phyloP scores from a whole-genome alignment of 2,113 vertebrate species.

The Micromys minutus region DNA sequence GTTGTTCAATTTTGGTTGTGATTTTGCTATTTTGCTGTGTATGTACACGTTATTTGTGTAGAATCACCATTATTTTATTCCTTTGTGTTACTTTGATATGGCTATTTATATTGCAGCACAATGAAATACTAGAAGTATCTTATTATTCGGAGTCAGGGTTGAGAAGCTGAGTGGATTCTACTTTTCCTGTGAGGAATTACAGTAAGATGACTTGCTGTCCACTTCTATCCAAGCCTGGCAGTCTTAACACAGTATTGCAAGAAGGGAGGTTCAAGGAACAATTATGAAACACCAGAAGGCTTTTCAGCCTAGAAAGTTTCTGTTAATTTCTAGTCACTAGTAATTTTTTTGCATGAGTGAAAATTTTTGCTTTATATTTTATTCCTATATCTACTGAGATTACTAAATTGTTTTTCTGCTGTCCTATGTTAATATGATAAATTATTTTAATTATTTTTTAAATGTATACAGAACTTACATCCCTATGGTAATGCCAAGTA shows the following conservation, averaged over 20 bases:
- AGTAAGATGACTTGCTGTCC: background rate
- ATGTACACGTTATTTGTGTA: background rate
- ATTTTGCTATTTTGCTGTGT: background rate
- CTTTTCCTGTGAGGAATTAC: background rate
- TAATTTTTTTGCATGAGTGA: constrained; percentile 12
- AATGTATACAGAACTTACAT: constrained; percentile 20
- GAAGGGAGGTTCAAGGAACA: background rate
- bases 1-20: background rate
- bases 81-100: background rate
- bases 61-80: background rate
- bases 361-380: constrained; percentile 14
- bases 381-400: background rate
- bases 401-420: background rate
- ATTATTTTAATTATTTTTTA: constrained; percentile 9
- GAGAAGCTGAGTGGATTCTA: background rate
- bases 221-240: background rate
- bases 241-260: background rate
- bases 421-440: background rate
- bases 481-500: background rate
- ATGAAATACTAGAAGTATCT: background rate
- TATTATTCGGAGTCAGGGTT: background rate
- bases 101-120: background rate
- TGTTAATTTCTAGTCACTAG: background rate
- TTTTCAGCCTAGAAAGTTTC: background rate
- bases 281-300: background rate